Conservation (phyloP, 2,888 invertebrate species). For the Drymonia ruficornis region DNA sequence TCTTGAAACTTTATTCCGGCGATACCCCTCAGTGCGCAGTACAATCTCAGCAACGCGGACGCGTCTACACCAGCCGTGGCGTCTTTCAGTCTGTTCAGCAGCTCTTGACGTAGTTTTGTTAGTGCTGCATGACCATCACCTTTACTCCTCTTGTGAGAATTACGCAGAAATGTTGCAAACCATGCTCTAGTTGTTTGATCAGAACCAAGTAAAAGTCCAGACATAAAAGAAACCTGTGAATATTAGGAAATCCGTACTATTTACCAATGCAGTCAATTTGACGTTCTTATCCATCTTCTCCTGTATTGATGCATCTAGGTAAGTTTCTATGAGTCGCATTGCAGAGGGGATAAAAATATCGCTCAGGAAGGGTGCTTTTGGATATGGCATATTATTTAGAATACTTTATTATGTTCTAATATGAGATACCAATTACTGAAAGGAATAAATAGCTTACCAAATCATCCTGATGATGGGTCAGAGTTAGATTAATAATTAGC, state of each 20-base stretch:
- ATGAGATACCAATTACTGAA: no score
- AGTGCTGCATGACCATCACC: constrained; percentile 89
- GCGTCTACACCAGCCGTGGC: constrained; percentile 91
- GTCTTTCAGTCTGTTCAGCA: constrained; percentile 89
- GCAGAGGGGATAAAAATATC: no score
- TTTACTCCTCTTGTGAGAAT: constrained; percentile 92
- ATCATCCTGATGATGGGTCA: constrained; percentile 87
- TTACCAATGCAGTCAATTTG: neutral
- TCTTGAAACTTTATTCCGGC: constrained; percentile 97
- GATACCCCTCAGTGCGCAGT: constrained; percentile 96
- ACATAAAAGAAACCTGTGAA: constrained; percentile 91
- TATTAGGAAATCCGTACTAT: neutral
- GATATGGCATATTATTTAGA: no score
- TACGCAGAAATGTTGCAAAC: constrained; percentile 96
- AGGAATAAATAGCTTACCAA: constrained; percentile 66
- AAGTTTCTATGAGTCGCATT: no score
- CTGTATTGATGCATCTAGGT: no score
- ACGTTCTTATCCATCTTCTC: no score
- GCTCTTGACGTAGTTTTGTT: constrained; percentile 90
- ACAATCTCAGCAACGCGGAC: constrained; percentile 94
- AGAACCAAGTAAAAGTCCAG: constrained; percentile 94
- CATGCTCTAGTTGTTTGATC: constrained; percentile 95
- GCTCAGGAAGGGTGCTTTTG: no score
- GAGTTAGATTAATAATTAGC: constrained; percentile 92
- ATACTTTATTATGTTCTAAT: no score